Base-by-base conservation (phyloP, 2,113 vertebrate genomes). In the Atractosteus spatula region DNA sequence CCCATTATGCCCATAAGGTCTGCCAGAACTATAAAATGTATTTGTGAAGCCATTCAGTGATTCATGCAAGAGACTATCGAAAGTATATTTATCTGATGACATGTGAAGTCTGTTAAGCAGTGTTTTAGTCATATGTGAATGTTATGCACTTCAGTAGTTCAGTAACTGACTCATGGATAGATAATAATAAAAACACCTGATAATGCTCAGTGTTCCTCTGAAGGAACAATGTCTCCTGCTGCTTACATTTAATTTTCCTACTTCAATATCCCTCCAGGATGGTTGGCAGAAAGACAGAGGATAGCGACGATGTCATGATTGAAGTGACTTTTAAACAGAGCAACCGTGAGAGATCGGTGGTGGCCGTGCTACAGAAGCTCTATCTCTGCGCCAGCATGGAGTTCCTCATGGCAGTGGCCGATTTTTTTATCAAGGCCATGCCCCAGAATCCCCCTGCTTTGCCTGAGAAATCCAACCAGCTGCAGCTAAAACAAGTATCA, bases 361-460 rank as follows among this genome's bases (percentile, higher is more conserved):
- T 92, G 63, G 90, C 94, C 0, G 78, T 97, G 17, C 86, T 99
- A 66, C 94, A 97, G 82, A 96, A 95, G 14, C 88, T 98, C 0
- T 95, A 95, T n/a, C 44, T 99, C 7, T 99, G 97, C 73, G 96
- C 96, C 72, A 99, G 97, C 14, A 88, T 98, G 84, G 97, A 99
- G 83, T 99, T 99, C 66, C 85, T 99, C 65, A 88, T 97, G 92
- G 86, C 95, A 0, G 94, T 99, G 14, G 94, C 91, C 0, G 96
- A 98, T 55, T 98, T 99, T 86, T 99, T 99, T 77, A 79, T 99
- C 69, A 91, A 94, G 78, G 94, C 97, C 17, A 7, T 96, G 85
- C 93, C 93, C 0, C 88, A 89, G 62, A 76, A 56, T 70, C 80
- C 73, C 0, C 41, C 73, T 70, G 66, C 84, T 4, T 66, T 71